Evolutionary conservation across 2,113 vertebrate species (phyloP).

Genomic region (Cepphus grylle): DNA sequence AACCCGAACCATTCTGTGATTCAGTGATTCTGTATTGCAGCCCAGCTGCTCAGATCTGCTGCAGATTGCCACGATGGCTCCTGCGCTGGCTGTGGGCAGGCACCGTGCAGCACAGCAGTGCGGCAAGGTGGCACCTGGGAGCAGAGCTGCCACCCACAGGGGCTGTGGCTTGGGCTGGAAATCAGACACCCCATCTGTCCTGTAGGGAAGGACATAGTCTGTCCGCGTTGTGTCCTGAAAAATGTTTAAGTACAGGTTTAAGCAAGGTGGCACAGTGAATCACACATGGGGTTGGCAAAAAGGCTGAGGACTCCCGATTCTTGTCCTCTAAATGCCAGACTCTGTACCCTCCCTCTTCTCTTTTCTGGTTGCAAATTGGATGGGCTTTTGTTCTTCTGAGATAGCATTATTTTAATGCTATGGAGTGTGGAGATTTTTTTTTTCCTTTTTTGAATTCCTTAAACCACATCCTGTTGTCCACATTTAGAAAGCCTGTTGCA

Average conservation of each 20-base stretch:
- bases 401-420: neutral
- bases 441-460: neutral
- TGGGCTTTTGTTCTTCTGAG: neutral
- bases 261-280: neutral
- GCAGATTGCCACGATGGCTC: neutral
- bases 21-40: neutral
- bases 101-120: fast-evolving
- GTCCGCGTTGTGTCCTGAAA: neutral
- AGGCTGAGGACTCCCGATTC: neutral
- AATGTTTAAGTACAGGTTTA: neutral
- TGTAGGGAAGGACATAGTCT: neutral
- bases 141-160: neutral
- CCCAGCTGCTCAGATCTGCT: neutral
- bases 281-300: neutral
- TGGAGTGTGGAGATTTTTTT: neutral
- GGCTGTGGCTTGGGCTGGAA: neutral
- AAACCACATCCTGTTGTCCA: neutral
- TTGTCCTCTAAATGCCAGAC: neutral
- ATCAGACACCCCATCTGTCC: neutral
- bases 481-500: neutral
- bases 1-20: too few species aligned
- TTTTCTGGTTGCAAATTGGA: neutral
- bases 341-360: neutral
- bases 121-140: neutral
- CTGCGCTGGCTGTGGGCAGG: neutral